Conservation (phyloP, 2,888 invertebrate genomes). For the Melinaea menophilus region DNA sequence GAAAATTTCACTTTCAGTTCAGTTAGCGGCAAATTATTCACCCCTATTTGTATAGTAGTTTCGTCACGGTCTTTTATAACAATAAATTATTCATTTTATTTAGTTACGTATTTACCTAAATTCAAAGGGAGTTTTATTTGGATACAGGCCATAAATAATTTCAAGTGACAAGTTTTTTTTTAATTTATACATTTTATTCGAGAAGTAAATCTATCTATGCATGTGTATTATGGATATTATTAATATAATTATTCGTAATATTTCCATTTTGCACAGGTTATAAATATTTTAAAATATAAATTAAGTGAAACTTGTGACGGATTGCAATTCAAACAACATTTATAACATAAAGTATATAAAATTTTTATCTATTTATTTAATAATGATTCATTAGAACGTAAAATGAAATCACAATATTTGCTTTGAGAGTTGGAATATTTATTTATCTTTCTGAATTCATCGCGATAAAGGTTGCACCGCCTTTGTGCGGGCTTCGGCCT, state of each 20-base stretch:
- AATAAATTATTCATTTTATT: conserved; percentile 1
- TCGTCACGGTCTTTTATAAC: conserved; percentile 11
- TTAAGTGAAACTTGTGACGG: conserved; percentile 2
- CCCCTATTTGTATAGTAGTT: neutral
- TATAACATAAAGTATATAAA: no score
- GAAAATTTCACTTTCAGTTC: conserved; percentile 21
- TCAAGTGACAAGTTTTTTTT: no score
- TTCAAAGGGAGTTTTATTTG: no score
- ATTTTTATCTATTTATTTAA: no score
- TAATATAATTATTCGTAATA: neutral
- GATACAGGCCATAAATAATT: no score
- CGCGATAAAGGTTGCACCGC: conserved; percentile 2
- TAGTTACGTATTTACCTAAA: neutral
- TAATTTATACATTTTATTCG: neutral
- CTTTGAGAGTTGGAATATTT: neutral
- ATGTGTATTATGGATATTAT: neutral
- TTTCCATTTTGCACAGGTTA: neutral
- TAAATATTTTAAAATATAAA: neutral
- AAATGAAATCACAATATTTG: conserved; percentile 4
- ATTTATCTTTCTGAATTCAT: conserved; percentile 1
- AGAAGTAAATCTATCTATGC: neutral
- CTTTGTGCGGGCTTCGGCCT: neutral
- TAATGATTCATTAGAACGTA: neutral
- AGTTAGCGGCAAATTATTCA: conserved; percentile 10
- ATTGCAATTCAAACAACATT: neutral